Base-by-base conservation (phyloP, 2,113 vertebrate species). In the Hemibagrus wyckioides region DNA sequence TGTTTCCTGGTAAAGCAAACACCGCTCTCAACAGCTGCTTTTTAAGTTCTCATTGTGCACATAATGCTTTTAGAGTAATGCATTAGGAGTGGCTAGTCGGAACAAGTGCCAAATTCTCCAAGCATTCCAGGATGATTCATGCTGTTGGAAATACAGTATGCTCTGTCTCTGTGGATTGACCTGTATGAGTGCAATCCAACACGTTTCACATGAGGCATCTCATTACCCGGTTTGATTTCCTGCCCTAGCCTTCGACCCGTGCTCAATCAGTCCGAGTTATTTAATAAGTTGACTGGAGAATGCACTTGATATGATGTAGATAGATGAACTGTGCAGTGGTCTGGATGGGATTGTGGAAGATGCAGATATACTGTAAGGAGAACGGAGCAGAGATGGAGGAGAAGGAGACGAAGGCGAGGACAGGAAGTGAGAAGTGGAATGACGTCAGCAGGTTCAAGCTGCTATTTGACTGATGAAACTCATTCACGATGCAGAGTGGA, bases 111-210 rank as follows among this genome's bases (percentile, higher is more conserved):
- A 89, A 88, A 89, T 86, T 86, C 83, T 77, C 80, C 88, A 89
- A 86, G 84, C 85, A 71, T 88, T 90, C 87, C 86, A 84, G 84
- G 69, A 84, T 90, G 88, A 89, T 57, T 90, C 88, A 88, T 54
- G 36, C 73, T 57, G 56, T 56, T 84, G 79, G 86, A 86, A 76
- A 82, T 75, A 86, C 52, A 65, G 50, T 63, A 65, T 28, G 73
- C 86, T 30, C 65, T 6, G 82, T 83, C 61, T 82, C 77, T 69
- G 57, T 56, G 56, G 41, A 71, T 44, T 33, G 77, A 80, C 71
- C 80, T 82, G 79, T 82, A 73, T 17, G 65, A 81, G 85, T 71
- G 85, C 25, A 25, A 81, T 73, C 33, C 50, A 73, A 56, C 52
- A 82, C 79, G 36, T 73, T 82, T 73, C 65, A 71, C 63, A 69